Evolutionary conservation across 2,797 vertebrate species (phyloP).

Genomic region (Podargus strigoides): DNA sequence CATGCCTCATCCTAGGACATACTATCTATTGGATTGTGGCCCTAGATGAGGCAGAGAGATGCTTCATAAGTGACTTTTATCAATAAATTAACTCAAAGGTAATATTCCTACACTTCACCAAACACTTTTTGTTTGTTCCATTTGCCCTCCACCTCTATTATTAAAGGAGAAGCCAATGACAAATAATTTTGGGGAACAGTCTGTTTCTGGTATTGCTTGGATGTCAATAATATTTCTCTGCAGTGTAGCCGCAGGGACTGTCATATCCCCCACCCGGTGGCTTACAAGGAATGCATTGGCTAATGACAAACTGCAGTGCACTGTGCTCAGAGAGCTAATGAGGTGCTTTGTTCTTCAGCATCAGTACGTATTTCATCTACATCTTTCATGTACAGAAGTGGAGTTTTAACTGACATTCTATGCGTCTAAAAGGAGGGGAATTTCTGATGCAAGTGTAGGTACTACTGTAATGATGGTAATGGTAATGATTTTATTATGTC

Average conservation of each 20-base stretch:
- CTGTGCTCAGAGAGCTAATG: slow-evolving; percentile 39
- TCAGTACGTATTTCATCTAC: background rate
- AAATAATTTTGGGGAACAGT: background rate
- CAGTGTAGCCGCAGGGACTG: background rate
- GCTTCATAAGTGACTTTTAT: background rate
- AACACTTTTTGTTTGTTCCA: background rate
- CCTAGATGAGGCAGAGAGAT: background rate
- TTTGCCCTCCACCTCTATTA: background rate
- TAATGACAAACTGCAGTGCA: slow-evolving; percentile 38
- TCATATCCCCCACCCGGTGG: background rate
- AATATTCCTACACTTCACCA: background rate
- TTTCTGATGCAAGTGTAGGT: background rate
- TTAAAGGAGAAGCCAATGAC: background rate
- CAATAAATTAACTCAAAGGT: background rate
- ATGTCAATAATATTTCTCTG: background rate
- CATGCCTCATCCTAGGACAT: background rate
- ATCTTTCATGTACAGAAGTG: background rate
- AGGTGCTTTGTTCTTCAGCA: slow-evolving; percentile 25
- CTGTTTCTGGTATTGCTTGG: background rate
- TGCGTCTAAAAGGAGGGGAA: background rate
- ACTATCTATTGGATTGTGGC: background rate
- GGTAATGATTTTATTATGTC: background rate
- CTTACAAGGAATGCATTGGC: slow-evolving; percentile 18
- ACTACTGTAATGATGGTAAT: background rate
- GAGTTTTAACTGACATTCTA: background rate